These are phyloP conservation scores for Drosophila peninsularis DNA, from an alignment of 2,888 invertebrate genomes.

Conservation along the genomic window DNA sequence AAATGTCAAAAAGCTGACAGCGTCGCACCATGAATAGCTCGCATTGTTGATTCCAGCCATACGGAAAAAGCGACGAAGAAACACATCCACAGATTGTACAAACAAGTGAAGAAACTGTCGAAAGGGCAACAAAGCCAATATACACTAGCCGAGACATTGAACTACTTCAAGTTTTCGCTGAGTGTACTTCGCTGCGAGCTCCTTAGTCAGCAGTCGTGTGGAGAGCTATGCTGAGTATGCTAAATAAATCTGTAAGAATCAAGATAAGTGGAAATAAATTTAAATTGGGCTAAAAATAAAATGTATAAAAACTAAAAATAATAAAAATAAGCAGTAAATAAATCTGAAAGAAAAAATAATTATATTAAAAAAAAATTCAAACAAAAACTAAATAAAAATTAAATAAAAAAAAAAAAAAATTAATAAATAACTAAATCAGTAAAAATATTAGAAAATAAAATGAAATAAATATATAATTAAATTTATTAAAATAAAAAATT, in stretches of 20 bases:
- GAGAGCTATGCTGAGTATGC: not conserved
- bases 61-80: not conserved
- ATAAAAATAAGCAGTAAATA: no score
- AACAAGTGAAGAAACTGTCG: conserved; percentile 46
- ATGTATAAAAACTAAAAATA: no score
- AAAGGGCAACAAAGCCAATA: conserved; percentile 13
- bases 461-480: no score
- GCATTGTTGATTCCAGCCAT: conserved; percentile 50
- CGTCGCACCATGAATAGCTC: conserved; percentile 59
- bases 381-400: no score
- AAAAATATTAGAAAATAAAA: no score
- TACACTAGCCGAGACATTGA: conserved; percentile 26
- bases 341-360: no score
- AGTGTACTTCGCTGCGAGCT: not conserved
- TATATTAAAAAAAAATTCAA: no score
- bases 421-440: no score
- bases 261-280: no score
- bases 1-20: conserved; percentile 62
- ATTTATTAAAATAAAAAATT: no score
- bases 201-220: conserved; percentile 1
- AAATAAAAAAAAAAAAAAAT: no score
- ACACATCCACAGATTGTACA: conserved; percentile 17
- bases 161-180: conserved; percentile 20
- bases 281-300: no score
- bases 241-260: conserved; percentile 1